Evolutionary conservation across 1,140 invertebrate species (phyloP).

Genomic region (Saxidomus purpurata): DNA sequence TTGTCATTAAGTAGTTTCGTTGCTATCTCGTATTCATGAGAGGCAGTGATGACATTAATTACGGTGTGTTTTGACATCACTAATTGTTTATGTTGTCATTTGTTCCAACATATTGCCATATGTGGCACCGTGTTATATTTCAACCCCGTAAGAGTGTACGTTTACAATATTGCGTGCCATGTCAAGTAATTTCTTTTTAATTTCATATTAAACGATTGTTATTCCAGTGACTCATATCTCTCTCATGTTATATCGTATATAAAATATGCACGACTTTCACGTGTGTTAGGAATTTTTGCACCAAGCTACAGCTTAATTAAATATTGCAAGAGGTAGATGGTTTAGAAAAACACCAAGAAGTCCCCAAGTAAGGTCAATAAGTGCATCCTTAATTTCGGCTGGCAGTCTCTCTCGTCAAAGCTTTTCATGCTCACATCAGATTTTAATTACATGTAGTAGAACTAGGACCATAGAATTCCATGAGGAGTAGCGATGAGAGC

Average conservation of each 20-base stretch:
- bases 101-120: constrained; percentile 19
- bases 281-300: not conserved
- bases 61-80: not conserved
- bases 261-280: not conserved
- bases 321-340: no score
- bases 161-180: constrained; percentile 3
- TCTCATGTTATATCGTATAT: not conserved
- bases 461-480: no score
- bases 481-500: no score
- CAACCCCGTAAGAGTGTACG: not conserved
- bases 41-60: not conserved
- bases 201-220: not conserved
- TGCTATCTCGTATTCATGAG: not conserved
- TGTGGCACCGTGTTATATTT: constrained; percentile 14
- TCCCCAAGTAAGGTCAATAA: no score
- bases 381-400: no score
- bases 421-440: no score
- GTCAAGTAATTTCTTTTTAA: not conserved
- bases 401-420: no score
- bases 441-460: no score
- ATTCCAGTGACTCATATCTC: not conserved
- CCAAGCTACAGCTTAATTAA: no score
- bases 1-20: not conserved
- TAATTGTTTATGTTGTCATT: constrained; percentile 34
- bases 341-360: no score